Conservation (phyloP, 1,140 invertebrate genomes). For the Stegodyphus mimosarum region DNA sequence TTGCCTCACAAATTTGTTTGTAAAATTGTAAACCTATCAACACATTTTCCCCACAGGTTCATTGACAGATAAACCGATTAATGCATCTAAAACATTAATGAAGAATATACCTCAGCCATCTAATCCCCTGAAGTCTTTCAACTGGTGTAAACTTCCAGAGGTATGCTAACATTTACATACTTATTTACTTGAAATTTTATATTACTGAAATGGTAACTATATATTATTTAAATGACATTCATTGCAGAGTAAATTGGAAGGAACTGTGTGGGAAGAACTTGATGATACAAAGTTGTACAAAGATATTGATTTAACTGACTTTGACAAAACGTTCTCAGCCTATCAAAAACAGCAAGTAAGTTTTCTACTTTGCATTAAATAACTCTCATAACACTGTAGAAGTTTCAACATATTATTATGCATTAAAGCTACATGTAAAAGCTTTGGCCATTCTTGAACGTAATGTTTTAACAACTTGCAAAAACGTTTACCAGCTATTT, state of each 20-base stretch:
- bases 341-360: slow-evolving; percentile 88
- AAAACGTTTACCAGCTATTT: too few relatives aligned
- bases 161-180: slow-evolving; percentile 67
- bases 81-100: slow-evolving; percentile 71
- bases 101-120: slow-evolving; percentile 83
- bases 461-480: too few relatives aligned
- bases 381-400: neutral
- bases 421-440: too few relatives aligned
- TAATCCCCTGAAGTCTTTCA: slow-evolving; percentile 95
- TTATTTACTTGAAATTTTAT: neutral
- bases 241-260: slow-evolving; percentile 72
- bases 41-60: slow-evolving; percentile 33
- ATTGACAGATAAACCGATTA: slow-evolving; percentile 47
- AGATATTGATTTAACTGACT: slow-evolving; percentile 89
- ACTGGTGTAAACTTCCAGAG: slow-evolving; percentile 95
- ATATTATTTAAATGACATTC: slow-evolving; percentile 64
- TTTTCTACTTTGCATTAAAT: neutral
- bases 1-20: neutral
- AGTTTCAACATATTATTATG: neutral
- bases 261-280: slow-evolving; percentile 93
- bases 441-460: too few relatives aligned
- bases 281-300: slow-evolving; percentile 94
- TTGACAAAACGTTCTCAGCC: slow-evolving; percentile 94
- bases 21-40: neutral
- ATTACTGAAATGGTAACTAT: neutral